Evolutionary conservation across 2,888 invertebrate species (phyloP), one percentile per base, ranked within the genome.

Genomic region (Hirtodrosophila duncani): DNA sequence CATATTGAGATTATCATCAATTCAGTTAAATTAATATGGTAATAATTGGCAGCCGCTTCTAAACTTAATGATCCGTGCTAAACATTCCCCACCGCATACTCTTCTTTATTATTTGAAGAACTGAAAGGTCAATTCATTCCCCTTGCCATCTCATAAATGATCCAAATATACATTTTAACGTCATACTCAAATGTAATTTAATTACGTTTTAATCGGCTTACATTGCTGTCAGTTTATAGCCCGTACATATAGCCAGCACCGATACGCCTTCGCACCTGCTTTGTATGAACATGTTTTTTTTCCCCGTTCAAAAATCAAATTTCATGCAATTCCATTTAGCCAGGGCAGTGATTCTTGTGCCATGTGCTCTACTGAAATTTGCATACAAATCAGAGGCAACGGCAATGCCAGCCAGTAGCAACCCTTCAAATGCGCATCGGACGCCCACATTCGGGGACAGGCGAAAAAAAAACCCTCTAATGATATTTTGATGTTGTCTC

Each of bases 401-500:
- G 23, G 6, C 50, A 27, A 20, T 39, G 42, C 3, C 38, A 24
- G 29, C 27, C 43, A 23, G 27, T 50, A 59, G 74, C 72, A 74
- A 74, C 72, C 72, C 72, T 74, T 74, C 63, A 66, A 74, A 67
- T 78, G 74, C 74, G 36, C 45, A 18, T 37, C 51, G 64, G 31
- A 46, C 38, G 43, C 39, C 55, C 46, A 13, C 3, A 8, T 4
- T 20, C 7, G 14, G 34, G 16, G 17, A 24, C 24, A 5, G 6
- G n/a, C 16, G 8, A 49, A 53, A 48, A 52, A 50, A 45, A 53
- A 38, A 53, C 33, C 50, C 49, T 74, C 74, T 74, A 78, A 74
- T 74, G 72, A 51, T 74, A 74, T 74, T 74, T 78, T 78, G 72
- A 74, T 74, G 79, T 78, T 78, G 72, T 78, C 79, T 74, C 72